Evolutionary conservation across 2,888 invertebrate species (phyloP), one percentile per base, ranked within the genome.

Genomic region (Merodon equestris): DNA sequence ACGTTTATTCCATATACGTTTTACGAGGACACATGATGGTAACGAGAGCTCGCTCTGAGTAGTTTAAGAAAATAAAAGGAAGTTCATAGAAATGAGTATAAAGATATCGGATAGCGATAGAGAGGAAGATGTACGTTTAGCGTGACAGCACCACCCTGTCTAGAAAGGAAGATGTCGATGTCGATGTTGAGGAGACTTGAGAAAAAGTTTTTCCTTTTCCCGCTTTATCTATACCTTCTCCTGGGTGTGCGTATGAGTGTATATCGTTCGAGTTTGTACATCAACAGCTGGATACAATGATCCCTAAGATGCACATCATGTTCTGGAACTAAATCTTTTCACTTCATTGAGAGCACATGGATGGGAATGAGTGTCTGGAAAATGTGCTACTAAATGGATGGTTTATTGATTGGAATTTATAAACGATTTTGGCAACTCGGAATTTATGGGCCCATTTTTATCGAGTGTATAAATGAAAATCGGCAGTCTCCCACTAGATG

Each of bases 301-400:
- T 64, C 64, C 73, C 38, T 53, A 68, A 64, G 73, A 74, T 68
- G 68, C 67, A 68, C 63, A 63, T 44, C 77, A 74, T 79, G 74
- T 70, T 64, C 64, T 60, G 50, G 68, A 70, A 74, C 68, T 73
- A 79, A 79, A 79, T 74, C 68, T 74, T 60, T 60, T 79, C 57
- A 51, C 63, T 74, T 74, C 58, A 40, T 54, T 68, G 19, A 18
- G 47, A 68, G 73, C 79, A 68, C 79, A 79, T 79, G 17, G n/a
- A 13, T 7, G 38, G 27, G 2, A 64, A 40, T 19, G 12, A 5
- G 15, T 15, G 12, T 15, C n/a, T 10, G 0, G 18, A 17, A 34
- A 54, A 79, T 79, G 68, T 74, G 73, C 73, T 68, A 4, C 13
- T 47, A 2, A 15, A 10, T 12, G 9, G 9, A 1, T 1, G 27